phyloP scores from a whole-genome alignment of 2,888 invertebrate genomes.

The Girardia tigrina region DNA sequence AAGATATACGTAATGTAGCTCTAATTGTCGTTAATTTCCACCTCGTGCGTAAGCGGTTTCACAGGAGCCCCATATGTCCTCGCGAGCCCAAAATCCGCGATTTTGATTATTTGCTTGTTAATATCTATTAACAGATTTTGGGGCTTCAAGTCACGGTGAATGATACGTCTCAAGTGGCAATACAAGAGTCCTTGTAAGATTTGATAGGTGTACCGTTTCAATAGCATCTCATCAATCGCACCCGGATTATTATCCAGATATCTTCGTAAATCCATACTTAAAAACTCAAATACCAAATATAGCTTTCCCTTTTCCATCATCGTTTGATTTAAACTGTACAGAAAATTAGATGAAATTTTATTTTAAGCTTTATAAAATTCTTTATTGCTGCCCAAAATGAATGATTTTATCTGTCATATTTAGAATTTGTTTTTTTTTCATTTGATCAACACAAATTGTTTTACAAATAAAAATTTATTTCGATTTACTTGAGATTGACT shows the following conservation, averaged over 20 bases:
- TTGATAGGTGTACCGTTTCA: slow-evolving; percentile 66
- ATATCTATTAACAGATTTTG: slow-evolving; percentile 51
- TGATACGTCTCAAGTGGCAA: slow-evolving; percentile 48
- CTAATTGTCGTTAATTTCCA: too few relatives aligned
- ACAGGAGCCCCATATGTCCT: slow-evolving; percentile 51
- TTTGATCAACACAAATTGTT: too few relatives aligned
- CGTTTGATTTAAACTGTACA: slow-evolving; percentile 76
- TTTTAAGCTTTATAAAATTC: too few relatives aligned
- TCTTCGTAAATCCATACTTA: slow-evolving; percentile 88
- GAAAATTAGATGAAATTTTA: too few relatives aligned
- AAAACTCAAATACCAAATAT: slow-evolving; percentile 84
- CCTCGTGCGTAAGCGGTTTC: slow-evolving; percentile 51
- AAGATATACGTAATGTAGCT: too few relatives aligned
- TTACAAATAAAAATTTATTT: too few relatives aligned
- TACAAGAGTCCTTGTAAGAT: slow-evolving; percentile 50
- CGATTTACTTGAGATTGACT: too few relatives aligned
- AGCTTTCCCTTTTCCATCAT: slow-evolving; percentile 81
- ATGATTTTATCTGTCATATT: too few relatives aligned
- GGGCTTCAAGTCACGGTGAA: slow-evolving; percentile 51
- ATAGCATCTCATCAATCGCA: slow-evolving; percentile 53
- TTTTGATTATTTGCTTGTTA: slow-evolving; percentile 47
- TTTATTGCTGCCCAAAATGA: slow-evolving; percentile 84
- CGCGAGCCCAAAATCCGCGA: slow-evolving; percentile 51
- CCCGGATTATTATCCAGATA: slow-evolving; percentile 75
- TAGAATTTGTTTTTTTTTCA: too few relatives aligned